phyloP scores from a whole-genome alignment of 2,888 invertebrate genomes.

The Callimorpha dominula region DNA sequence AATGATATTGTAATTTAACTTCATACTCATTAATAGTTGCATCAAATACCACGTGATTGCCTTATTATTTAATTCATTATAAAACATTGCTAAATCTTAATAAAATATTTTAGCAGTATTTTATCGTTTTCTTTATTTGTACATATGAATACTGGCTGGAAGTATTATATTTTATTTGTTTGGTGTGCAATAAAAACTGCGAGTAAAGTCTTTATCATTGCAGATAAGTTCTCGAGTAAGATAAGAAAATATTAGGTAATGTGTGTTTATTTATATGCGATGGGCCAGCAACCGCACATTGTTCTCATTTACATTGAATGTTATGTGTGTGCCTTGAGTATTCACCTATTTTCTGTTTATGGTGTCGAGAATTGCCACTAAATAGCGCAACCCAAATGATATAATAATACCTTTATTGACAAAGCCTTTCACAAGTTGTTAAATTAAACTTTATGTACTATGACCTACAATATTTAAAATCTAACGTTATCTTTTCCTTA shows the following conservation, averaged over 20 bases:
- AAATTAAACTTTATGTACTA: neutral
- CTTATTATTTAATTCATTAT: slow-evolving; percentile 83
- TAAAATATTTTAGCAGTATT: slow-evolving; percentile 83
- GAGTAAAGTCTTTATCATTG: slow-evolving; percentile 7
- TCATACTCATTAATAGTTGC: slow-evolving; percentile 78
- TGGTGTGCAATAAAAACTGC: neutral
- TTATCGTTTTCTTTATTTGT: slow-evolving; percentile 52
- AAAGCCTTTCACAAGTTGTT: neutral
- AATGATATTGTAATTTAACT: slow-evolving; percentile 77
- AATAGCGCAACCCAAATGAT: neutral
- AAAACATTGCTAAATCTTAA: slow-evolving; percentile 81
- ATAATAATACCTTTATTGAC: neutral
- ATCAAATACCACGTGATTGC: slow-evolving; percentile 84
- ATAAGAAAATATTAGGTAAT: slow-evolving; percentile 28
- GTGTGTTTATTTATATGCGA: slow-evolving; percentile 28
- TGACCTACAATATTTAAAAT: neutral
- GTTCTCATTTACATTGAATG: slow-evolving; percentile 40
- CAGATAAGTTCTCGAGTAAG: slow-evolving; percentile 20
- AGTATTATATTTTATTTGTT: too few relatives aligned
- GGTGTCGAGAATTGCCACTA: too few relatives aligned
- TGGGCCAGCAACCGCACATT: slow-evolving; percentile 33
- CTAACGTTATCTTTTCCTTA: neutral
- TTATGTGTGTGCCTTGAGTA: slow-evolving; percentile 18
- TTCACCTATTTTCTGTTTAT: neutral
- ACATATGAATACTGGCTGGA: too few relatives aligned